These are phyloP conservation scores for Paramuricea clavata DNA, from an alignment of 92 coral and sea anemone genomes.

Conservation along the genomic window DNA sequence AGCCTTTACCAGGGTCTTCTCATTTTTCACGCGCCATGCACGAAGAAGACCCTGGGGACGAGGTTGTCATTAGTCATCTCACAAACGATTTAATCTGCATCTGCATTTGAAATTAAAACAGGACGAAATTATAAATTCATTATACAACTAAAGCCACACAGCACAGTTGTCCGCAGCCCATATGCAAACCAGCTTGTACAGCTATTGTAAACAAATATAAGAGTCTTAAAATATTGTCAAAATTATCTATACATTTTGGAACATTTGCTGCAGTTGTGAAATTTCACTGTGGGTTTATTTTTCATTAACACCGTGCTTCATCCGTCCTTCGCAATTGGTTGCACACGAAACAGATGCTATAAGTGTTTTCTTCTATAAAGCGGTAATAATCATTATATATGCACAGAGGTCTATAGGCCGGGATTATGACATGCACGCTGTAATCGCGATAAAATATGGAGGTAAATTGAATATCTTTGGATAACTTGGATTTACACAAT, in stretches of 20 bases:
- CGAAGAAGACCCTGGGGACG: too few relatives aligned
- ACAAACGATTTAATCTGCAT: neutral
- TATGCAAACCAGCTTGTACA: neutral
- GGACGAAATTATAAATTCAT: neutral
- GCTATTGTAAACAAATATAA: neutral
- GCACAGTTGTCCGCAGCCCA: neutral
- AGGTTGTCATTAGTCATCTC: neutral
- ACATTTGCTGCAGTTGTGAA: neutral
- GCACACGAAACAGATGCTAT: neutral
- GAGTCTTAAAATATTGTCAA: neutral
- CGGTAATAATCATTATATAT: neutral
- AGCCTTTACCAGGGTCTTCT: too few relatives aligned
- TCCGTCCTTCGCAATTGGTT: neutral
- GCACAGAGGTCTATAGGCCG: neutral
- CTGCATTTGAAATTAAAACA: neutral
- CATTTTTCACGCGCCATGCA: too few relatives aligned
- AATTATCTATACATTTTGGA: neutral
- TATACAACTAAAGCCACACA: neutral
- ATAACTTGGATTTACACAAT: too few relatives aligned
- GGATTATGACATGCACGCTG: neutral
- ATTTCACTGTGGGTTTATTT: neutral
- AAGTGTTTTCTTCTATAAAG: neutral
- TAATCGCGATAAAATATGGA: neutral
- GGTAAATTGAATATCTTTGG: too few relatives aligned
- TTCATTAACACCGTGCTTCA: neutral